These are phyloP conservation scores for Nibea albiflora DNA, from an alignment of 2,113 vertebrate species.

Conservation along the genomic window DNA sequence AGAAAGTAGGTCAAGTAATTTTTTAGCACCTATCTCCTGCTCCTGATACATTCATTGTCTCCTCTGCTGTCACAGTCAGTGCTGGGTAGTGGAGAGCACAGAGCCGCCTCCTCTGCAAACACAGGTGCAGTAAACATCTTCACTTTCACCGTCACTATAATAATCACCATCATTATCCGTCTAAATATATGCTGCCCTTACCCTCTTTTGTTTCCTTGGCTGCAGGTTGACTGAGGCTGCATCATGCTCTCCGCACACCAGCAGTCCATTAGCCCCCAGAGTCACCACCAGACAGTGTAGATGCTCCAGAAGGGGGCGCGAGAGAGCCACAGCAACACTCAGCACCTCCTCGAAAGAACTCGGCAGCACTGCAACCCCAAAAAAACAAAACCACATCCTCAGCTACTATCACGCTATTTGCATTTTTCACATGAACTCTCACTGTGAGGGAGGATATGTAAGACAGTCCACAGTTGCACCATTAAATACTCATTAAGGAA, in stretches of 20 bases:
- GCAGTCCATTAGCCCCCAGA: constrained; percentile 84
- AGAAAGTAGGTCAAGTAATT: constrained; percentile 6
- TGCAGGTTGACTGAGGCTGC: constrained; percentile 80
- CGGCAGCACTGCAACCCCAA: constrained; percentile 76
- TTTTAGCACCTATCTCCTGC: constrained; percentile 90
- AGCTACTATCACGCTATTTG: constrained; percentile 16
- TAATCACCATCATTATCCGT: not conserved
- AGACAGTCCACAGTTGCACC: not conserved
- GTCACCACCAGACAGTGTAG: constrained; percentile 89
- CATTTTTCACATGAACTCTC: constrained; percentile 29
- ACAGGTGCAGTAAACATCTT: constrained; percentile 30
- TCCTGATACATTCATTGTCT: constrained; percentile 90
- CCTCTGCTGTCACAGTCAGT: constrained; percentile 75
- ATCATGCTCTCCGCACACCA: constrained; percentile 86
- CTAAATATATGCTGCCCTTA: constrained; percentile 50
- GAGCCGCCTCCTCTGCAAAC: constrained; percentile 81
- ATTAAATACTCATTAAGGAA: not conserved
- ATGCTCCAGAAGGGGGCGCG: constrained; percentile 89
- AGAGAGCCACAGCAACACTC: constrained; percentile 80
- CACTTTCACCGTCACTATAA: not conserved
- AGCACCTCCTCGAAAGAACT: constrained; percentile 82
- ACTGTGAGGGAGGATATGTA: not conserved
- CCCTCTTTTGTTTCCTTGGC: constrained; percentile 74
- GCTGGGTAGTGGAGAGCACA: constrained; percentile 89
- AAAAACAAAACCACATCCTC: constrained; percentile 56